Evolutionary conservation across 2,797 vertebrate species (phyloP).

Genomic region (Siniperca scherzeri): DNA sequence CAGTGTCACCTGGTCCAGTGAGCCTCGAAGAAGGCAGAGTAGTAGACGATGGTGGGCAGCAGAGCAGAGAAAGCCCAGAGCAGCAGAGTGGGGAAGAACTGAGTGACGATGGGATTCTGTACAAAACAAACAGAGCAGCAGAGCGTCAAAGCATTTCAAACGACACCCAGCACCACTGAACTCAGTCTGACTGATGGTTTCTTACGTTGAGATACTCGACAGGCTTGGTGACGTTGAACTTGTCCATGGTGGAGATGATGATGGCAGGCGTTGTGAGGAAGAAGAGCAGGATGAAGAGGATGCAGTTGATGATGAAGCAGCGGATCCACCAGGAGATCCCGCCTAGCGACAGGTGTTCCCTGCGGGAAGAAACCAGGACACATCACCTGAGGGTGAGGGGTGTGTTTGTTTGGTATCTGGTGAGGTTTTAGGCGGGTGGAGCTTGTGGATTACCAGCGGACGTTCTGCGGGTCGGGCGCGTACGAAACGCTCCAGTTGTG

Average conservation of each 20-base stretch:
- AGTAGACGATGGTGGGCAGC: conserved; percentile 97
- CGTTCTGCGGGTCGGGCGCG: conserved; percentile 96
- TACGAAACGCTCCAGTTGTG: conserved; percentile 94
- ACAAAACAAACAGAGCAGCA: neutral
- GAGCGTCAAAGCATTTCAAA: neutral
- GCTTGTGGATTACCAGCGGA: conserved; percentile 90
- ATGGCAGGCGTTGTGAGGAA: conserved; percentile 98
- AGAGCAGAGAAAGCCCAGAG: conserved; percentile 97
- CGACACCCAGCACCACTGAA: too few species aligned
- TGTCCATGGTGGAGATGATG: conserved; percentile 99
- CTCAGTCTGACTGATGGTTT: neutral
- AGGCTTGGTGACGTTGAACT: conserved; percentile 98
- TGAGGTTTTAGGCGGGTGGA: neutral
- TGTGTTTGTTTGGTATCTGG: rapidly evolving
- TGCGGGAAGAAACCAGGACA: conserved; percentile 59
- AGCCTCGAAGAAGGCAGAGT: conserved; percentile 95
- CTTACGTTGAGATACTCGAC: conserved; percentile 98
- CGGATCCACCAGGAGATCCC: conserved; percentile 98
- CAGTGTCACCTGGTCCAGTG: conserved; percentile 93
- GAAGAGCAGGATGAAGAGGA: conserved; percentile 97
- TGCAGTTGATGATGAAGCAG: conserved; percentile 95
- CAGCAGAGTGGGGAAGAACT: conserved; percentile 96
- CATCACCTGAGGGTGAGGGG: neutral
- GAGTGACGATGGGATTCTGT: conserved; percentile 97
- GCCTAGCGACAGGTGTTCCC: conserved; percentile 95